Evolutionary conservation across 2,113 vertebrate species (phyloP).

Genomic region (Cephalopholis sonnerati): DNA sequence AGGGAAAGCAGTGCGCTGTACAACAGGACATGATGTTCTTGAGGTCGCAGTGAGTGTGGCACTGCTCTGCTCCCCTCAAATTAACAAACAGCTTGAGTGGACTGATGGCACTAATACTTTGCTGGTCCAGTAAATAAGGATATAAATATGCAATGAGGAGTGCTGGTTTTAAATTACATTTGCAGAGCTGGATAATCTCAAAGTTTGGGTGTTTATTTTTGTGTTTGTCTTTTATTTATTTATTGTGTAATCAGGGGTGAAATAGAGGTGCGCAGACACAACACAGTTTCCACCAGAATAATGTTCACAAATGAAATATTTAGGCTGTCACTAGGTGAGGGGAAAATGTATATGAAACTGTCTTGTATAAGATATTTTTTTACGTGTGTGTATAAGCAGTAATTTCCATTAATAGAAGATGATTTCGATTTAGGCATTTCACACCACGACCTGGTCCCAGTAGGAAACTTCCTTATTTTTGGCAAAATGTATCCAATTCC

Average conservation of each 20-base stretch:
- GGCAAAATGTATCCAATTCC: conserved; percentile 49
- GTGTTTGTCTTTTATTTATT: too few relatives aligned
- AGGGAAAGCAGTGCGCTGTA: background rate
- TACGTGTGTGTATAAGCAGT: background rate
- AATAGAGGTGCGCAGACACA: background rate
- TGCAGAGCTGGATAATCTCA: background rate
- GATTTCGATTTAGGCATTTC: conserved; percentile 8
- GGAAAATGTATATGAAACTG: background rate
- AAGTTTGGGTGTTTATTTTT: background rate
- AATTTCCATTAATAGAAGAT: conserved; percentile 19
- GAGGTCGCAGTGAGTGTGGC: background rate
- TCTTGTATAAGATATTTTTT: background rate
- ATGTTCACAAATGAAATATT: background rate
- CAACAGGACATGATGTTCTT: conserved; percentile 20
- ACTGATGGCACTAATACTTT: conserved; percentile 3
- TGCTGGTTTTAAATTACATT: background rate
- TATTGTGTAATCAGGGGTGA: background rate
- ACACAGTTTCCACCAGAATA: background rate
- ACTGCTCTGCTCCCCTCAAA: conserved; percentile 13
- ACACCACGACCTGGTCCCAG: background rate
- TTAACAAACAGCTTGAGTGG: conserved; percentile 15
- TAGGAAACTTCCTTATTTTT: conserved; percentile 31
- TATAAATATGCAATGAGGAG: background rate
- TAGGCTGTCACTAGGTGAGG: background rate
- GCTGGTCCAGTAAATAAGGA: background rate